A percentile compares a stretch with the other conserved stretches of the same genome.
Evolutionary conservation across 2,113 vertebrate species (phyloP).

Genomic region (Agelaius phoeniceus): DNA sequence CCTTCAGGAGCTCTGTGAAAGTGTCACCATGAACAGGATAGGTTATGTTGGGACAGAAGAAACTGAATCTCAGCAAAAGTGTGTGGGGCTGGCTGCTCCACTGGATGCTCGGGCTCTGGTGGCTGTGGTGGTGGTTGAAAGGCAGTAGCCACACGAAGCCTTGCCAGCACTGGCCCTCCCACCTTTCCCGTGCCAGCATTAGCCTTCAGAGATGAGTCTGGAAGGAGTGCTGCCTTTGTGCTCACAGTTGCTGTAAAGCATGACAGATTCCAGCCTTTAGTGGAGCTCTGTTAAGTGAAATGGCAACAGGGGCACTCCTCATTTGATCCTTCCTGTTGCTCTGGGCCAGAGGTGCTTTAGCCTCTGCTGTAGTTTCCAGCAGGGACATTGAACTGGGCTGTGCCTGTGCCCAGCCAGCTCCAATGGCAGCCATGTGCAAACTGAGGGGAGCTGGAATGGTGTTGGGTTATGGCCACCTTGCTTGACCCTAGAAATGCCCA

Average conservation of each 20-base stretch:
- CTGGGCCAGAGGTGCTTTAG: not conserved
- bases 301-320: not conserved
- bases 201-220: not conserved
- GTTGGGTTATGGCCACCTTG: not conserved
- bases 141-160: not conserved
- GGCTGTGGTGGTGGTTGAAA: not conserved
- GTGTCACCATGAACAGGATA: not conserved
- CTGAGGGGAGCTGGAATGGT: not conserved
- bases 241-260: not conserved
- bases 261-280: not conserved
- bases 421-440: rapidly evolving
- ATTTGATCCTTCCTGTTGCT: not conserved
- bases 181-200: not conserved
- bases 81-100: not conserved
- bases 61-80: not conserved
- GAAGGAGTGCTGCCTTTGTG: not conserved
- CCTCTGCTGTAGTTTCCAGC: not conserved
- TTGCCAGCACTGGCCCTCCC: not conserved
- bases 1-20: not conserved
- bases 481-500: not conserved
- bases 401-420: not conserved
- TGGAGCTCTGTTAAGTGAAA: not conserved
- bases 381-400: not conserved
- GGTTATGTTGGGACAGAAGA: not conserved
- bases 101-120: not conserved